phyloP scores from a whole-genome alignment of 2,797 vertebrate species.

The Muscicapa striata region DNA sequence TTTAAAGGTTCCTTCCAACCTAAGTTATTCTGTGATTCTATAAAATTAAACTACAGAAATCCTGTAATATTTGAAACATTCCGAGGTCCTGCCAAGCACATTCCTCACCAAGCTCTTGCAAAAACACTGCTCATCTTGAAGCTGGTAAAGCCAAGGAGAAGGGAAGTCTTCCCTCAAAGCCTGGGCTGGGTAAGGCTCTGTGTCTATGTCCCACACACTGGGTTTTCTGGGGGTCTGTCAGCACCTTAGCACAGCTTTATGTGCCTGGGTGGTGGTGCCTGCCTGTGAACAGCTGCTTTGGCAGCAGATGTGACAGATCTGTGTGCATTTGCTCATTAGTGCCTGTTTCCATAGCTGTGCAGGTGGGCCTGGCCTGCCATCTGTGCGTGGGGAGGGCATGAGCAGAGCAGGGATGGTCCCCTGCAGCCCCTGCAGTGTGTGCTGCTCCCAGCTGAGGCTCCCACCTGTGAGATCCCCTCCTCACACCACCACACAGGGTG shows the following conservation, averaged over 20 bases:
- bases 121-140: neutral
- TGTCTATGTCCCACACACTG: neutral
- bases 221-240: neutral
- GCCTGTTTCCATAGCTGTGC: neutral
- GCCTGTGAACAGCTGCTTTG: neutral
- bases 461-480: neutral
- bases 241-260: neutral
- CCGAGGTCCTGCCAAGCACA: neutral
- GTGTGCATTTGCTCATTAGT: neutral
- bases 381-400: rapidly evolving
- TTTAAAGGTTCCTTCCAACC: neutral
- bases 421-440: neutral
- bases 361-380: neutral
- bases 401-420: neutral
- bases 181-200: neutral
- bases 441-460: neutral
- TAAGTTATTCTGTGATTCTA: neutral
- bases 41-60: constrained; percentile 15
- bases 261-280: neutral
- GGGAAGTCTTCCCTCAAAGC: neutral
- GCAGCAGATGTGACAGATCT: neutral
- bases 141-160: neutral
- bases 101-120: neutral
- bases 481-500: neutral
- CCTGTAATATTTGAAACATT: neutral